Conservation (phyloP, 1,140 invertebrate genomes). For the Zaprionus davidi region DNA sequence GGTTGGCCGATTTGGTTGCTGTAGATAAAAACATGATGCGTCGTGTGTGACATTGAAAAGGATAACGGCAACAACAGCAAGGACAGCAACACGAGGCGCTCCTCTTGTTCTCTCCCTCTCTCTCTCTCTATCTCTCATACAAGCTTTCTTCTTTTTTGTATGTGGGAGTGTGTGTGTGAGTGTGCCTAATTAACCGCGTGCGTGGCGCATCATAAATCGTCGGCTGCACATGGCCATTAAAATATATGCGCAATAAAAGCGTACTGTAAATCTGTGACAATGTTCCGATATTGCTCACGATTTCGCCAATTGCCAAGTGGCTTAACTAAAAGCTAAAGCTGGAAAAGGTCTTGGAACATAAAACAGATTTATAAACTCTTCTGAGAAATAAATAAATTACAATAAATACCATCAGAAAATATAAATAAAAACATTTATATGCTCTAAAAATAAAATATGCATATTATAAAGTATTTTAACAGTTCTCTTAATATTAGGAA, state of each 20-base stretch:
- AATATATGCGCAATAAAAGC: conserved; percentile 59
- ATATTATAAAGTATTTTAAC: not conserved
- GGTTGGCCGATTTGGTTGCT: conserved; percentile 52
- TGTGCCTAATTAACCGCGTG: conserved; percentile 80
- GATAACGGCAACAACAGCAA: conserved; percentile 60
- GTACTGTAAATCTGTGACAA: conserved; percentile 22
- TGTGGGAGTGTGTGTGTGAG: conserved; percentile 31
- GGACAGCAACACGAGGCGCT: conserved; percentile 37
- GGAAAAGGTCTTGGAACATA: too few species aligned
- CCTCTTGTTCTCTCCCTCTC: conserved; percentile 5
- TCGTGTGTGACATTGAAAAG: conserved; percentile 78
- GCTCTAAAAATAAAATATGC: too few species aligned
- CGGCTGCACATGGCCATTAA: conserved; percentile 77
- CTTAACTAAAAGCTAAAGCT: not conserved
- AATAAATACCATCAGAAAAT: too few species aligned
- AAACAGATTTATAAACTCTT: too few species aligned
- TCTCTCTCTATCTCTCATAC: not conserved
- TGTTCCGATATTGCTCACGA: conserved; percentile 46
- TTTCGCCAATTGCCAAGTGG: conserved; percentile 5
- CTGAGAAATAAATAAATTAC: too few species aligned
- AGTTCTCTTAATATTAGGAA: too few species aligned
- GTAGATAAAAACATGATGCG: conserved; percentile 64
- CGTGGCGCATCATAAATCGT: conserved; percentile 80
- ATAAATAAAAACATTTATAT: too few species aligned
- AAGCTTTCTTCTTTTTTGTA: conserved; percentile 47